Evolutionary conservation across 2,888 invertebrate species (phyloP), one percentile per base, ranked within the genome.

Genomic region (Chloroclysta siterata): DNA sequence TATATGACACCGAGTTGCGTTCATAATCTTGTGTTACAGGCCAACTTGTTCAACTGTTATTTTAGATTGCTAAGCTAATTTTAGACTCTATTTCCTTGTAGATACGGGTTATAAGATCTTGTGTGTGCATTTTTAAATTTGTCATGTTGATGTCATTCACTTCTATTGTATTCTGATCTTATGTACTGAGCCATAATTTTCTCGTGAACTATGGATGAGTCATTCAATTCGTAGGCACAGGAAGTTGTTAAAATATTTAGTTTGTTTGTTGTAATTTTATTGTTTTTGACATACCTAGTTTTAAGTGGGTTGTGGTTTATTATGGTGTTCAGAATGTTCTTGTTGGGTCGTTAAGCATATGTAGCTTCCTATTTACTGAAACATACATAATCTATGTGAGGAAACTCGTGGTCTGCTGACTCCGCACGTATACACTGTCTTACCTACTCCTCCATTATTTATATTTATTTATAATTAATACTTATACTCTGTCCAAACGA

Each of bases 161-260:
- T 80, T 72, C 74, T 66, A 73, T 73, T 72, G 72, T 56, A 46
- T 72, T 61, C 41, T 51, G 47, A 51, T 70, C 60, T 68, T 66
- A 68, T 66, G 52, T 76, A 66, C 72, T 79, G 74, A 74, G 72
- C 74, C 76, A 77, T 79, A 77, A 76, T 79, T 75, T 78, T 77
- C 80, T 76, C 72, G 85, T 88, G 85, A 84, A 83, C 82, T 87
- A 88, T 53, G 87, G 79, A 57, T 65, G 71, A 75, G 76, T 79
- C 79, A 77, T 56, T 48, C 17, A 11, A 55, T 59, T 59, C 54
- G 61, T 65, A 59, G 57, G 63, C 74, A 68, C 82, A 85, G 87
- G 87, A 87, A 87, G 82, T 82, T 46, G 77, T 80, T 84, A 82
- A 74, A 64, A 68, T 70, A 61, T 72, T 78, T 72, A 53, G 72